Percentiles rank a stretch among this genome's conserved stretches.
These are phyloP conservation scores for Cantharis flavilabris DNA, from an alignment of 2,888 invertebrate species.

Conservation along the genomic window DNA sequence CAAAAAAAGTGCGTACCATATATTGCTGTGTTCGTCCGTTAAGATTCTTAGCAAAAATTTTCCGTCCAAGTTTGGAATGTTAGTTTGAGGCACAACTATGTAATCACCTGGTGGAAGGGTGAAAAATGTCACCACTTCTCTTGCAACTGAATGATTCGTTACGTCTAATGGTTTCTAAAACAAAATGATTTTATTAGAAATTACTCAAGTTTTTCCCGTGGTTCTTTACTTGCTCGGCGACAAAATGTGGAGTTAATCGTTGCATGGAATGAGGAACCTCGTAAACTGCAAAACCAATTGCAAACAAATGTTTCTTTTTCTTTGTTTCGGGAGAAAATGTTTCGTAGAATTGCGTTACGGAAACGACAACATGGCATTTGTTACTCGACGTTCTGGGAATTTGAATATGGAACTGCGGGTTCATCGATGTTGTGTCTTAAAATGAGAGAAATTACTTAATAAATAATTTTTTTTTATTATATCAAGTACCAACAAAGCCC, in stretches of 20 bases:
- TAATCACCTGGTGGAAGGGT: constrained; percentile 76
- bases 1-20: constrained; percentile 59
- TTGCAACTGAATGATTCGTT: constrained; percentile 66
- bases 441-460: constrained; percentile 6
- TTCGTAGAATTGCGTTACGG: constrained; percentile 70
- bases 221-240: constrained; percentile 60
- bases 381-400: constrained; percentile 65
- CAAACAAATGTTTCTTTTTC: constrained; percentile 60
- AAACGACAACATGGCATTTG: constrained; percentile 75
- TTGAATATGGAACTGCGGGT: constrained; percentile 73
- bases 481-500: constrained; percentile 57
- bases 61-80: constrained; percentile 68
- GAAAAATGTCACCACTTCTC: constrained; percentile 75
- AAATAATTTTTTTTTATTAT: not conserved
- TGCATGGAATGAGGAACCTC: constrained; percentile 68
- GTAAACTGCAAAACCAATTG: constrained; percentile 74
- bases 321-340: constrained; percentile 55
- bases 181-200: not conserved
- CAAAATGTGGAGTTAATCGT: constrained; percentile 64
- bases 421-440: constrained; percentile 68
- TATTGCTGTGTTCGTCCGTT: constrained; percentile 73
- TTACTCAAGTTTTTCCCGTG: not conserved
- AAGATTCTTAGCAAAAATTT: constrained; percentile 73
- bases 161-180: constrained; percentile 68
- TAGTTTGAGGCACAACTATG: constrained; percentile 74